Evolutionary conservation across 1,140 invertebrate genomes (phyloP), one percentile per base, ranked within the genome.

Genomic region (Triops cancriformis): DNA sequence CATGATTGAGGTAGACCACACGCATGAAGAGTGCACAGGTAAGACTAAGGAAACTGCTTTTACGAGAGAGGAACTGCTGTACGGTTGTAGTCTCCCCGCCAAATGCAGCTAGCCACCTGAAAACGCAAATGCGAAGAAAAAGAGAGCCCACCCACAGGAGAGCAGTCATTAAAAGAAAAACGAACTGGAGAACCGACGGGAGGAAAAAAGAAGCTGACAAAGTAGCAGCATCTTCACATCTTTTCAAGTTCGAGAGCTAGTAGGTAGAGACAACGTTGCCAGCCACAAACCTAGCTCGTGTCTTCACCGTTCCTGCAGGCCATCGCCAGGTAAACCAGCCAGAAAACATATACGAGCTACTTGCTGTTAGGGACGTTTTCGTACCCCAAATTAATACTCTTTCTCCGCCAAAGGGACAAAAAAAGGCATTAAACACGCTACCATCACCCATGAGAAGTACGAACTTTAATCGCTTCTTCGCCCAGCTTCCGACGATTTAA

Each of bases 1-100:
- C 51, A 64, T 64, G 51, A 64, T 64, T 64, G 51, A 64, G 51
- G 51, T 64, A 64, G 51, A 64, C 51, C 51, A 64, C 51, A 64
- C 51, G 23, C 51, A 64, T 23, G 51, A 64, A 64, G 18, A 23
- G n/a, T 14, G 51, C 51, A 64, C 18, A 64, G 51, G 51, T 64
- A 64, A 64, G 51, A 23, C 14, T 64, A 12, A 6, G 51, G 23
- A 6, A 64, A 23, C 51, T 64, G 18, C 10, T 64, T 64, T 64
- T 64, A 64, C 51, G 51, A 64, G 51, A 23, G 23, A 64, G 14
- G 51, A 18, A 64, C 51, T 64, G 18, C 18, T 64, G 51, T 9
- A n/a, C 51, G 18, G 51, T 64, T 64, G 43, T 45, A 45, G 11
- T 45, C 11, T 14, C 14, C 51, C 51, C 18, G 51, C 51, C 51